phyloP scores from a whole-genome alignment of 2,888 invertebrate genomes.

The Parnassius apollo region DNA sequence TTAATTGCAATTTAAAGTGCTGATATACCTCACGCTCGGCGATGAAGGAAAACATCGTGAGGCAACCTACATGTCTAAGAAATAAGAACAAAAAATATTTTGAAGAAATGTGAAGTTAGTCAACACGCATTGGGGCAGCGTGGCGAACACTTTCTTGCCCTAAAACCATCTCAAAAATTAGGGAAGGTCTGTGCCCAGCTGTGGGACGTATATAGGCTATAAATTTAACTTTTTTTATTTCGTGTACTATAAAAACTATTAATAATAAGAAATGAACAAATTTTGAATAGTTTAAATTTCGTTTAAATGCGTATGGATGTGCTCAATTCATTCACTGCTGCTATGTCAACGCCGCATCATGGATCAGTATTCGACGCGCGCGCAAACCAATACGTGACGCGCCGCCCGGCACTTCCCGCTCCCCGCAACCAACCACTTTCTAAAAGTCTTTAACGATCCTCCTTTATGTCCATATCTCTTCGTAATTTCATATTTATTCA shows the following conservation, averaged over 20 bases:
- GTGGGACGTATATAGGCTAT: background rate
- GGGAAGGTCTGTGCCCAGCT: background rate
- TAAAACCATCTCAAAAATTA: no score
- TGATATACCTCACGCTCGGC: no score
- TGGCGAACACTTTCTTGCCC: no score
- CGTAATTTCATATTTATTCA: constrained; percentile 36
- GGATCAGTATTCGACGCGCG: constrained; percentile 26
- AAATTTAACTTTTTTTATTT: no score
- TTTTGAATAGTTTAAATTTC: constrained; percentile 17
- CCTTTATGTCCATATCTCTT: constrained; percentile 43
- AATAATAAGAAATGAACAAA: no score
- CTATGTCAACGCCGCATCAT: constrained; percentile 11
- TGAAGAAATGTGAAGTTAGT: no score
- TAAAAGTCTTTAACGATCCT: constrained; percentile 44
- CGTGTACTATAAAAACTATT: no score
- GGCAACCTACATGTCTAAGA: no score
- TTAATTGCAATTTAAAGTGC: no score
- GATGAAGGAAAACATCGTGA: no score
- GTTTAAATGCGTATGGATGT: constrained; percentile 16
- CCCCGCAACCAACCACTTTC: constrained; percentile 17
- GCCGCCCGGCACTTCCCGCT: constrained; percentile 6
- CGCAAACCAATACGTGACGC: constrained; percentile 19
- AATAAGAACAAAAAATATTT: no score
- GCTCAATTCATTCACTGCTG: constrained; percentile 19
- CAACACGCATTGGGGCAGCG: no score